A percentile compares a stretch with the other conserved stretches of the same genome.
Conservation (phyloP, 2,888 invertebrate species). For the Zhuqinia jingwanae region DNA sequence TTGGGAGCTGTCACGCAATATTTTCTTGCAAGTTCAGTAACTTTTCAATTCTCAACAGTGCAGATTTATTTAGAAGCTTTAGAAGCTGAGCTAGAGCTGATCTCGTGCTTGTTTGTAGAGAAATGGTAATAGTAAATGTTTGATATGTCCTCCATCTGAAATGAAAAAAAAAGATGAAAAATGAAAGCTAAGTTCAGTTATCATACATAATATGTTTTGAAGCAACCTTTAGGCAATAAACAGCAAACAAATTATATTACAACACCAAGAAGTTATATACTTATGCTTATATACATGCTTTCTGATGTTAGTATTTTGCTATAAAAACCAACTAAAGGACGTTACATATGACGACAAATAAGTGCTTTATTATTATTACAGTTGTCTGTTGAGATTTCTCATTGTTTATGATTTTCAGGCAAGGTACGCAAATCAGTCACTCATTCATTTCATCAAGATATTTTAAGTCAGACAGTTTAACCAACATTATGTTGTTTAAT, state of each 20-base stretch:
- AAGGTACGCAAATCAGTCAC: too few relatives aligned
- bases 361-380: not conserved
- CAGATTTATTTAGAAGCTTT: not conserved
- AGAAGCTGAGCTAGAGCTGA: too few relatives aligned
- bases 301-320: too few relatives aligned
- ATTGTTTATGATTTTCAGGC: too few relatives aligned
- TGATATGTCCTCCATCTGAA: constrained; percentile 31
- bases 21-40: not conserved
- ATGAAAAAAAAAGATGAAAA: not conserved
- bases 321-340: not conserved
- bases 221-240: not conserved
- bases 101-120: not conserved
- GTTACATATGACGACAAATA: not conserved
- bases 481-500: too few relatives aligned
- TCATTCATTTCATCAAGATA: too few relatives aligned
- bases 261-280: too few relatives aligned
- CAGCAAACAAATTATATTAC: not conserved
- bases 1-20: not conserved
- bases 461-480: too few relatives aligned
- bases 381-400: too few relatives aligned
- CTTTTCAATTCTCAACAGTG: not conserved
- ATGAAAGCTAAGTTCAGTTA: not conserved
- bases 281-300: too few relatives aligned
- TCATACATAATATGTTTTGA: not conserved
- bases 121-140: constrained; percentile 15